Conservation (phyloP, 1,140 invertebrate genomes). For the Stenopsyche tienmushanensis region DNA sequence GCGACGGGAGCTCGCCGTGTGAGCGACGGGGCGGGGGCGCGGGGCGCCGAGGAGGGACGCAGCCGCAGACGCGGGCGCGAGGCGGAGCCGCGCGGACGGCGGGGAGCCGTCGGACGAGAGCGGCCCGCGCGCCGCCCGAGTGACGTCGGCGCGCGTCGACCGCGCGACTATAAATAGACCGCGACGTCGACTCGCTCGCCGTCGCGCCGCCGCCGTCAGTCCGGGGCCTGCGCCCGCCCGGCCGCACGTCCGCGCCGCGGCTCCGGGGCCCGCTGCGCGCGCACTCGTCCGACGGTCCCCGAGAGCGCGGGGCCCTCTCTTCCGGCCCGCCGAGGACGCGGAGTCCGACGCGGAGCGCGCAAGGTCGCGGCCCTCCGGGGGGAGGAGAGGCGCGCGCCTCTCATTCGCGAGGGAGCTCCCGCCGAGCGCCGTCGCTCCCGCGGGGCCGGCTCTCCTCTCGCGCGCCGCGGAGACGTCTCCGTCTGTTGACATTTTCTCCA, state of each 20-base stretch:
- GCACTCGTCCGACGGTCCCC: not conserved
- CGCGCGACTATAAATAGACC: constrained; percentile 15
- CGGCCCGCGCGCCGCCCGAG: not conserved
- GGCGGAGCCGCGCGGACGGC: not conserved
- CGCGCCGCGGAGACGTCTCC: too few relatives aligned
- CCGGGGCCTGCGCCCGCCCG: not conserved
- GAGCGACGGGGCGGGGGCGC: constrained; percentile 4
- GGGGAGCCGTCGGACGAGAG: not conserved
- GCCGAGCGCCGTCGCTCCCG: not conserved
- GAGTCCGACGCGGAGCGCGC: not conserved
- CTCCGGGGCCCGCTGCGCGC: not conserved
- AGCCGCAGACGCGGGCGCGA: constrained; percentile 42
- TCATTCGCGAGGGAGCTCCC: too few relatives aligned
- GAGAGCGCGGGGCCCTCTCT: not conserved
- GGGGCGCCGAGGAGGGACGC: constrained; percentile 21
- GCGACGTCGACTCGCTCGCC: not conserved
- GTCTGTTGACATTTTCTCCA: too few relatives aligned
- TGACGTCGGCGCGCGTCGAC: not conserved
- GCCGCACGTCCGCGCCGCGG: constrained; percentile 31
- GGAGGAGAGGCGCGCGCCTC: constrained; percentile 3
- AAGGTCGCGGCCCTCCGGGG: not conserved
- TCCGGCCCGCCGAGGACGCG: not conserved
- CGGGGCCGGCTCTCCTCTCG: not conserved
- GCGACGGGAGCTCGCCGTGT: not conserved
- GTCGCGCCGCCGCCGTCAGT: not conserved